Base-by-base conservation (phyloP, 2,113 vertebrate species). In the Lates calcarifer region DNA sequence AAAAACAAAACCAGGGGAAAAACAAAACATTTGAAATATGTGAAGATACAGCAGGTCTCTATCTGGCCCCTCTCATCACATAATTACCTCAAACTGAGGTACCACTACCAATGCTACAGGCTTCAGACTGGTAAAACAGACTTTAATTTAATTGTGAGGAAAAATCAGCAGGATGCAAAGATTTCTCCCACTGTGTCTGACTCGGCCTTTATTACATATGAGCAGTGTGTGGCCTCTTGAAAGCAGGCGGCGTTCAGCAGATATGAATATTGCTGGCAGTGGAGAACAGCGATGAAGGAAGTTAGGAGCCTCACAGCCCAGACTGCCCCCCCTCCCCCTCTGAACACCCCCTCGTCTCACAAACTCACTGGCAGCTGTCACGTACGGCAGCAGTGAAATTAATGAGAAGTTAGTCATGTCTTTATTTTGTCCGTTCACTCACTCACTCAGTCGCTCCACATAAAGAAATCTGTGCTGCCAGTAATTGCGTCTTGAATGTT, bases 371-470 rank as follows among this genome's bases (percentile, higher is more conserved):
- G 79, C 85, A 90, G 87, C 88, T 83, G 90, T 85, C 87, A 84
- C 35, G 41, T 83, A 83, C 70, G 81, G 81, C 70, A 29, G 78
- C 82, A 68, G 79, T 64, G 58, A 87, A 90, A 91, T 89, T 90
- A 93, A 90, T 89, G 86, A 90, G 86, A 87, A 91, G 76, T 87
- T 88, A 83, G 80, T 87, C 79, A 69, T 75, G 77, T 85, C 89
- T 91, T 87, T 86, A 87, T 83, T 88, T 90, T 85, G 79, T 83
- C 74, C 74, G 64, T 84, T 86, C 86, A 75, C 77, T 90, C 81
- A 60, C 71, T 88, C 73, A 56, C 82, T 80, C 81, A 79, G 74
- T 81, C 81, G 75, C 80, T 88, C 64, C 70, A 65, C 74, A 89
- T 74, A 85, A 84, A 89, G 79, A 84, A 86, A 89, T 88, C 83